These are phyloP conservation scores for Brachionus asplanchnoidis DNA, from an alignment of 1,140 invertebrate species.

Conservation along the genomic window DNA sequence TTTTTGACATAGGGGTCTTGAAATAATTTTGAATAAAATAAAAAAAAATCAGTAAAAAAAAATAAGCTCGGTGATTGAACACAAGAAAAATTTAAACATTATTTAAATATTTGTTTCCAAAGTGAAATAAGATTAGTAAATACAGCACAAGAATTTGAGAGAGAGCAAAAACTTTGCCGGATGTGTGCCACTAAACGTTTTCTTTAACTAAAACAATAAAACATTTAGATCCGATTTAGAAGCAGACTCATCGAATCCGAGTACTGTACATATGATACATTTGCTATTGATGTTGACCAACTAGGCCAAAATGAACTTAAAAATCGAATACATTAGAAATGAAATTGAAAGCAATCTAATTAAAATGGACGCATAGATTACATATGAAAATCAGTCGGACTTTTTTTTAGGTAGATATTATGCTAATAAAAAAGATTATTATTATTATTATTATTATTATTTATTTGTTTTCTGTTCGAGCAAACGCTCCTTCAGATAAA, in stretches of 20 bases:
- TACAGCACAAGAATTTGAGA: neutral
- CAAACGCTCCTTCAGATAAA: no score
- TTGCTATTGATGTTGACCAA: neutral
- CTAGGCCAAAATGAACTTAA: neutral
- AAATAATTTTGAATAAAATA: neutral
- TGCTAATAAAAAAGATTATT: no score
- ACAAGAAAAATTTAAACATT: neutral
- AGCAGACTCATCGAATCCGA: neutral
- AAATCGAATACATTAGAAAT: neutral
- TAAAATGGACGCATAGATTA: neutral
- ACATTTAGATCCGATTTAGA: neutral
- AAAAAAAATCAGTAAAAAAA: neutral
- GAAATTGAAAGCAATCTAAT: neutral
- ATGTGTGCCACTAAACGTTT: neutral
- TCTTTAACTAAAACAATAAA: neutral
- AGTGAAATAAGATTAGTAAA: neutral
- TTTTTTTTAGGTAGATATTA: no score
- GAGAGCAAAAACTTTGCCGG: neutral
- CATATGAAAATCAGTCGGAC: no score
- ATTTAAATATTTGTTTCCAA: neutral
- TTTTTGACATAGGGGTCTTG: neutral
- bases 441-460: no score
- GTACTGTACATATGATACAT: neutral
- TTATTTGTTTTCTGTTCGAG: no score
- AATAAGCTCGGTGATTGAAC: neutral